Evolutionary conservation across 1,140 invertebrate species (phyloP).

Genomic region (Listronotus oregonensis): DNA sequence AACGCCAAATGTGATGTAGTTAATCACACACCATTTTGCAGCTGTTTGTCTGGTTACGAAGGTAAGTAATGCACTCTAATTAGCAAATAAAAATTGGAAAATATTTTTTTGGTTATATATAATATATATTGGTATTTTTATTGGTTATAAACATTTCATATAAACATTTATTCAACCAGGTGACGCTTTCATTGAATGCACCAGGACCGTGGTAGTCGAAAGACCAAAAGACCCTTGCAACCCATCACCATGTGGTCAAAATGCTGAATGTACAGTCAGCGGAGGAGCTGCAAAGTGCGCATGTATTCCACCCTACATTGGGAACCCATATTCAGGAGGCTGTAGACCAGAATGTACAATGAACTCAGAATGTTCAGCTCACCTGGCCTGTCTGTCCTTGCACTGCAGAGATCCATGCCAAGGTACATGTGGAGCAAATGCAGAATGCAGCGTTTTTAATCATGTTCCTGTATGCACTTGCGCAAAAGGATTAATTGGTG

Average conservation of each 20-base stretch:
- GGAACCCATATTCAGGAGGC: conserved; percentile 76
- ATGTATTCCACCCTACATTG: conserved; percentile 85
- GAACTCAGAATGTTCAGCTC: conserved; percentile 78
- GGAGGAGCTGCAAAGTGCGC: conserved; percentile 72
- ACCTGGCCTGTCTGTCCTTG: conserved; percentile 81
- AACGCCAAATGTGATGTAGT: conserved; percentile 81
- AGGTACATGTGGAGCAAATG: conserved; percentile 81
- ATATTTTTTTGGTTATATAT: no score
- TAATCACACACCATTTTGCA: conserved; percentile 81
- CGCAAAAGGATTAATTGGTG: conserved; percentile 73
- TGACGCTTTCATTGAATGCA: conserved; percentile 80
- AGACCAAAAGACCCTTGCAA: conserved; percentile 68
- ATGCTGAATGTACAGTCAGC: conserved; percentile 73
- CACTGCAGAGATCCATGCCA: conserved; percentile 84
- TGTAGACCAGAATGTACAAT: conserved; percentile 80
- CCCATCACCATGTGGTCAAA: conserved; percentile 81
- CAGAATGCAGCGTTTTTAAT: conserved; percentile 78
- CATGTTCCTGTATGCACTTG: conserved; percentile 83
- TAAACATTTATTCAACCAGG: conserved; percentile 46
- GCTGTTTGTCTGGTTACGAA: conserved; percentile 73
- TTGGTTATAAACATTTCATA: not conserved
- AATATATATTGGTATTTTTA: no score
- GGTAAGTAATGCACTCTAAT: conserved; percentile 48
- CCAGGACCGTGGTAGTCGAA: conserved; percentile 55
- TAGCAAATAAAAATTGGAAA: no score